Evolutionary conservation across 2,113 vertebrate species (phyloP).

Genomic region (Labeo rohita): DNA sequence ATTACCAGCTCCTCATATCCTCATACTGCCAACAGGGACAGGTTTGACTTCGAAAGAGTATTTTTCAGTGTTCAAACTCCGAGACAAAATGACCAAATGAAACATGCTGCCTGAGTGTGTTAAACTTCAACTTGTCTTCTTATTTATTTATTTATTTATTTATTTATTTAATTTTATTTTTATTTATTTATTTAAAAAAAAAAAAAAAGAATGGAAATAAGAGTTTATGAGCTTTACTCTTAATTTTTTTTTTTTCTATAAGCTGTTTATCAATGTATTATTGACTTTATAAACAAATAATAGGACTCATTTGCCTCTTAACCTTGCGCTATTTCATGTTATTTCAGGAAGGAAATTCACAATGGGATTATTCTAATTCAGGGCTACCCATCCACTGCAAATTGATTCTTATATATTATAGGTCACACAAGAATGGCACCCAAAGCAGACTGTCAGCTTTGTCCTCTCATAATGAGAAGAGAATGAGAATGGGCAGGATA

Average conservation of each 20-base stretch:
- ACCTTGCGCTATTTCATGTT: conserved; percentile 28
- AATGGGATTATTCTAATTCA: conserved; percentile 36
- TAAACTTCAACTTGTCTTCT: too few species aligned
- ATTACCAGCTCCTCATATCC: too few species aligned
- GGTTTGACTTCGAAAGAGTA: too few species aligned
- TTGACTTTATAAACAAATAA: not conserved
- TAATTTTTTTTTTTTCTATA: not conserved
- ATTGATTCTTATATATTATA: conserved; percentile 49
- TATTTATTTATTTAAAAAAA: too few species aligned
- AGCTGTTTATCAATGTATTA: not conserved
- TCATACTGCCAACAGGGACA: too few species aligned
- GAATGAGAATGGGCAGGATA: conserved; percentile 6
- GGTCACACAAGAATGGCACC: conserved; percentile 9
- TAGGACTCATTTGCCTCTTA: not conserved
- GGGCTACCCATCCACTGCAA: conserved; percentile 34
- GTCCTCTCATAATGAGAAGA: conserved; percentile 17
- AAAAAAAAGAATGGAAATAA: too few species aligned
- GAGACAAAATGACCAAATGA: too few species aligned
- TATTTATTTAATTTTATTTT: too few species aligned
- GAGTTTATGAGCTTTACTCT: not conserved
- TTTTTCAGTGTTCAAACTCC: too few species aligned
- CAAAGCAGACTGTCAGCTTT: conserved; percentile 6
- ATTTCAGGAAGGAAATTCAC: conserved; percentile 14
- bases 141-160: too few species aligned
- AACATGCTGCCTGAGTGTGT: too few species aligned